phyloP scores from a whole-genome alignment of 2,113 vertebrate genomes.

The Brachionichthys hirsutus region DNA sequence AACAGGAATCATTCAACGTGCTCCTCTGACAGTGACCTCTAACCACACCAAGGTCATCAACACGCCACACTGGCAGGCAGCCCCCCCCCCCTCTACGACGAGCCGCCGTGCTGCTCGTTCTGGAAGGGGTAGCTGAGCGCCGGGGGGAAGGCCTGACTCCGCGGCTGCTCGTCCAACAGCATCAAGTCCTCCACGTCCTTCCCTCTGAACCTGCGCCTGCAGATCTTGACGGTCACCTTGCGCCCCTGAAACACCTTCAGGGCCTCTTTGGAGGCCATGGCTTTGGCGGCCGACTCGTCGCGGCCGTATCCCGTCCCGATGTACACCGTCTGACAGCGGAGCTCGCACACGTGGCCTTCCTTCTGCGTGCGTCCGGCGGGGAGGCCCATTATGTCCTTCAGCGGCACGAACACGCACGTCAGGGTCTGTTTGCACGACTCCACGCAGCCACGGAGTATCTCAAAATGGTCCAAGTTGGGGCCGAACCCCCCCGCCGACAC shows the following conservation, averaged over 20 bases:
- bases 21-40: no score
- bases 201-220: constrained; percentile 87
- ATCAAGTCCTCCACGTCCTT: constrained; percentile 93
- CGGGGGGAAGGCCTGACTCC: constrained; percentile 88
- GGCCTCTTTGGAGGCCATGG: constrained; percentile 95
- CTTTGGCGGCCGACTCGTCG: constrained; percentile 88
- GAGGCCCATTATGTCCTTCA: constrained; percentile 93
- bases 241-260: constrained; percentile 95
- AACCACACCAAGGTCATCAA: no score
- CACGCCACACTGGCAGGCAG: no score
- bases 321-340: constrained; percentile 93
- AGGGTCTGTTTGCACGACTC: constrained; percentile 91
- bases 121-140: constrained; percentile 89
- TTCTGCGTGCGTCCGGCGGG: constrained; percentile 89
- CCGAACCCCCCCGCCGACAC: constrained; percentile 94
- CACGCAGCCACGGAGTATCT: constrained; percentile 87
- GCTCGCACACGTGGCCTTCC: constrained; percentile 95
- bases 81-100: constrained; percentile 20
- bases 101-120: constrained; percentile 45
- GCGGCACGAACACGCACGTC: constrained; percentile 90
- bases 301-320: constrained; percentile 95
- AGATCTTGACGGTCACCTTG: constrained; percentile 92
- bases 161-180: constrained; percentile 89
- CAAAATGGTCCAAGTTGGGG: constrained; percentile 88
- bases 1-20: no score